Base-by-base conservation (phyloP, 2,888 invertebrate species). In the Orthosia gothica region DNA sequence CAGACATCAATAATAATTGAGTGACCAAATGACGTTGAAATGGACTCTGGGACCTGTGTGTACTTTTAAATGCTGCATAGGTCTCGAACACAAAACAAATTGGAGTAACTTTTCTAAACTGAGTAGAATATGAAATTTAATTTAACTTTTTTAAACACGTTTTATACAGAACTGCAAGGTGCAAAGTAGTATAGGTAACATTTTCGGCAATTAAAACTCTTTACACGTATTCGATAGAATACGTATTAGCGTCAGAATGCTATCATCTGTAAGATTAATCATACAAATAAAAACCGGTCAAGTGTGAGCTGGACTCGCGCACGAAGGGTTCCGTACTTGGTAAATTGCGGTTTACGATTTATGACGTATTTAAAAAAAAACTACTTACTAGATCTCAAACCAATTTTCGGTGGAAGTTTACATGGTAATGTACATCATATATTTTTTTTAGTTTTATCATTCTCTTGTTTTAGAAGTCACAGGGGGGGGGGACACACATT, bases 141-240 rank as follows among this genome's bases (percentile, higher is more conserved):
- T 40, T 40, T 32, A 3, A 26, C 26, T 5, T 32, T 32, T 32
- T 32, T 32, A 9, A 40, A 40, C 4, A n/a, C 11, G 9, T 3
- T 26, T 15, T 40, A 40, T 9, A 63, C 23, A 23, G 4, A 32
- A 2, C 16, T 18, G 26, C 7, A 47, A 13, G 9, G 4, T 47
- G 5, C n/a, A 54, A 63, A 63, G n/a, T 67, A 50, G 52, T 69
- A 23, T 16, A n/a, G 7, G 59, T n/a, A 45, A 45, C 18, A 16
- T 23, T 16, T 49, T 45, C 57, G 11, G 26, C n/a, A 5, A 32
- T 23, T 52, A 11, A 15, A 52, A 61, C n/a, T 3, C 40, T 18
- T 15, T n/a, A 58, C 66, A 71, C 49, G n/a, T 59, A 40, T 40
- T 59, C 32, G 59, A 50, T 40, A 26, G 50, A 65, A 65, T 23